A percentile compares a stretch with the other conserved stretches of the same genome.
Conservation (phyloP, 2,888 invertebrate genomes). For the Lingula anatina region DNA sequence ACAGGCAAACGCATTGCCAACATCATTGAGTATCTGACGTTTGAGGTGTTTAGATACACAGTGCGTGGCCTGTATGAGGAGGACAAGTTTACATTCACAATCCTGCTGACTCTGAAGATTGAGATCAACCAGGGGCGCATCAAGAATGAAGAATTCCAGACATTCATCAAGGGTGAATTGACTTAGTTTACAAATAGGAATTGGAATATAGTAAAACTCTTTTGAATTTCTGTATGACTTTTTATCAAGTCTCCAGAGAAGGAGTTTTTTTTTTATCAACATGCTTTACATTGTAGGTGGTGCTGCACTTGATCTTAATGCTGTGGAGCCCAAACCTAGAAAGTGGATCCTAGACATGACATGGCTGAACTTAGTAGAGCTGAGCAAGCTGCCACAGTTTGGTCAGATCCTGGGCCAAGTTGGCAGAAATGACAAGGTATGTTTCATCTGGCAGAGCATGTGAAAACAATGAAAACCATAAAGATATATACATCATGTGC, state of each 20-base stretch:
- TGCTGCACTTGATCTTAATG: conserved; percentile 52
- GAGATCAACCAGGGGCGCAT: conserved; percentile 78
- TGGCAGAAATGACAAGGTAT: conserved; percentile 49
- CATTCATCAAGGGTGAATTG: conserved; percentile 80
- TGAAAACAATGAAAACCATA: too few species aligned
- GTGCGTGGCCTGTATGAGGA: conserved; percentile 87
- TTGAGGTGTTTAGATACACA: conserved; percentile 89
- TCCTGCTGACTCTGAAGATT: conserved; percentile 93
- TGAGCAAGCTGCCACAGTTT: conserved; percentile 50
- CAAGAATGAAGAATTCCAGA: conserved; percentile 86
- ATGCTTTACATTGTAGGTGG: conserved; percentile 39
- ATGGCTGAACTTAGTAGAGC: conserved; percentile 53
- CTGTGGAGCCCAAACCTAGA: conserved; percentile 53
- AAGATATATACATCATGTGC: too few species aligned
- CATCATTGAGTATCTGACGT: conserved; percentile 82
- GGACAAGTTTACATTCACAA: conserved; percentile 86
- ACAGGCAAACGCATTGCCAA: conserved; percentile 77
- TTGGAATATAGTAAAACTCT: neutral
- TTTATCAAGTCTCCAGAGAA: neutral
- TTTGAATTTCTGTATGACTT: neutral
- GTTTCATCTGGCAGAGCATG: too few species aligned
- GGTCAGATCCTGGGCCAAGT: conserved; percentile 50
- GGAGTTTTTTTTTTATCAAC: neutral
- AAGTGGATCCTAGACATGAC: conserved; percentile 54
- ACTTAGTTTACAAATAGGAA: too few species aligned